Evolutionary conservation across 2,888 invertebrate genomes (phyloP).

Genomic region (Stenichneumon culpator): DNA sequence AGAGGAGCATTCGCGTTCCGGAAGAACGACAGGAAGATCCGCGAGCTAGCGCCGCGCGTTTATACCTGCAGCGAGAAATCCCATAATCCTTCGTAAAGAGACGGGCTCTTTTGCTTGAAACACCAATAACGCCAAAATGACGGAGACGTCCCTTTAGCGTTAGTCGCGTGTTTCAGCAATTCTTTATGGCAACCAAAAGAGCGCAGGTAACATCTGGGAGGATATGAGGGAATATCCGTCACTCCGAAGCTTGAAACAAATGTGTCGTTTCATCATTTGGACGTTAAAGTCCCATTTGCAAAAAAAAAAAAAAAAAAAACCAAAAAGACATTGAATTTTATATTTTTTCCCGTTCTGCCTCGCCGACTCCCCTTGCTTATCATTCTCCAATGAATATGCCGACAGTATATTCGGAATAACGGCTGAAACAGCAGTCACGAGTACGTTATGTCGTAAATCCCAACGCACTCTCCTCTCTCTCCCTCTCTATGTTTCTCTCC

Average conservation of each 20-base stretch:
- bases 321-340: neutral
- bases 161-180: slow-evolving; percentile 11
- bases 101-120: neutral
- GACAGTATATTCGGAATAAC: slow-evolving; percentile 48
- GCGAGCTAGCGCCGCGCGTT: neutral
- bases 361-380: neutral
- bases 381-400: slow-evolving; percentile 45
- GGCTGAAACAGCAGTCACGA: slow-evolving; percentile 27
- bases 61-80: slow-evolving; percentile 2
- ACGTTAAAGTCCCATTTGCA: neutral
- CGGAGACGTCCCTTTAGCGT: neutral
- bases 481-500: neutral
- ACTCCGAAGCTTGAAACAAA: neutral
- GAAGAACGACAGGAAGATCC: slow-evolving; percentile 31
- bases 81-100: slow-evolving; percentile 23
- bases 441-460: slow-evolving; percentile 59
- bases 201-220: slow-evolving; percentile 5
- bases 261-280: neutral
- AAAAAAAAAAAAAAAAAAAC: neutral
- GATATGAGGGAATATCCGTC: neutral
- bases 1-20: slow-evolving; percentile 29
- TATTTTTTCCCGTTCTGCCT: neutral
- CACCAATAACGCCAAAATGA: neutral
- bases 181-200: neutral
- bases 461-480: slow-evolving; percentile 28